Evolutionary conservation across 1,140 invertebrate genomes (phyloP), one percentile per base, ranked within the genome.

Genomic region (Apis dorsata): DNA sequence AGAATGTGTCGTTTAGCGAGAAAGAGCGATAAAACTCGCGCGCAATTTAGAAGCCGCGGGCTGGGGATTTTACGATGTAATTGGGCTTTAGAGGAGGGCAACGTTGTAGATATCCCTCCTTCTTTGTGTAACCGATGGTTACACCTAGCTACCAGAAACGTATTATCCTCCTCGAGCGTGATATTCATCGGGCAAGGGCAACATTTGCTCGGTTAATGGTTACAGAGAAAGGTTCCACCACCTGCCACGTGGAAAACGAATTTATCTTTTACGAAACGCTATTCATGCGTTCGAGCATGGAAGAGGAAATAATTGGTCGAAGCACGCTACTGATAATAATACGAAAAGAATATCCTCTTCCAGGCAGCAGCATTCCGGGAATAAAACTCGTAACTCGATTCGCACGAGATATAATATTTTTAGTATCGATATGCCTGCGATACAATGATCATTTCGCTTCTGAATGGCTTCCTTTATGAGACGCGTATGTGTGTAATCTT

Each of bases 41-140:
- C 76, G 84, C 80, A 89, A 88, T 90, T 90, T 89, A 77, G 73
- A 80, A 65, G 78, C 87, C 85, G 66, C 81, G 79, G 81, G 81
- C 74, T 81, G 76, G 60, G 81, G 86, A 79, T 89, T 90, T 90
- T 89, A 90, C 88, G 88, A 90, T 84, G 80, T 90, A 90, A 90
- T 89, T 89, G 88, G 84, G 62, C 75, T 76, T 72, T 19, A 34
- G 75, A 55, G 79, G 34, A 83, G 79, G 81, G 55, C 71, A 65
- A 85, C 85, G 82, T 70, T 78, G 65, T 34, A 34, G 2, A 34
- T 34, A 72, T 72, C 19, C 66, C 71, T 70, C 19, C 66, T 68
- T 70, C 44, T 83, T 73, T 77, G 59, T 72, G 75, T 73, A 89
- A 88, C 88, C 84, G 74, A 76, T 88, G 80, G 83, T 90, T 90